phyloP scores from a whole-genome alignment of 2,113 vertebrate species.

The Pogonocichla stellata region DNA sequence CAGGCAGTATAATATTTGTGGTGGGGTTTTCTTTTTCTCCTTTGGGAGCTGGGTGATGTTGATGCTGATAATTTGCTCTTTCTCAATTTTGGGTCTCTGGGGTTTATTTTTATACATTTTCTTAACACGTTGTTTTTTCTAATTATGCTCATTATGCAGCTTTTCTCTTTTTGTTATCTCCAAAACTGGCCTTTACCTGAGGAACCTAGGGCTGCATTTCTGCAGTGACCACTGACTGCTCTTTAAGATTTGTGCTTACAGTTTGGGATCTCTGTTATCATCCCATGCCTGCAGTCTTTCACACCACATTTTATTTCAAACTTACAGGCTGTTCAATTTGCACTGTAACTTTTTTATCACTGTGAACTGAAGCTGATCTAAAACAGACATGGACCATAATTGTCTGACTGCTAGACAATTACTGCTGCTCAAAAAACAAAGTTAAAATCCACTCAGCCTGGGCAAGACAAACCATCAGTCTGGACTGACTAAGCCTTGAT shows the following conservation, averaged over 20 bases:
- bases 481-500: not conserved
- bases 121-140: fast-evolving
- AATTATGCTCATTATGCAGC: not conserved
- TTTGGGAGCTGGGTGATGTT: not conserved
- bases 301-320: not conserved
- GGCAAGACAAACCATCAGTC: not conserved
- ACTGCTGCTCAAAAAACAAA: not conserved
- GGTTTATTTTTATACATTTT: not conserved
- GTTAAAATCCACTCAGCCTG: not conserved
- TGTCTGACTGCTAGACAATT: not conserved
- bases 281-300: not conserved
- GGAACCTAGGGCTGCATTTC: not conserved
- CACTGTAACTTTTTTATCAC: not conserved
- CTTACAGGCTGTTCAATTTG: not conserved
- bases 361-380: not conserved
- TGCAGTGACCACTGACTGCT: not conserved
- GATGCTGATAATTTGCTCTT: not conserved
- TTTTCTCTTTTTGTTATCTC: not conserved
- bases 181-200: not conserved
- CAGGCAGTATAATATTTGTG: not conserved
- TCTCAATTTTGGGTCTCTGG: not conserved
- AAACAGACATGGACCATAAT: not conserved
- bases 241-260: not conserved
- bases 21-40: not conserved
- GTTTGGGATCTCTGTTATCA: not conserved